These are phyloP conservation scores for Parthenolecanium corni DNA, from an alignment of 2,888 invertebrate species.

Conservation along the genomic window DNA sequence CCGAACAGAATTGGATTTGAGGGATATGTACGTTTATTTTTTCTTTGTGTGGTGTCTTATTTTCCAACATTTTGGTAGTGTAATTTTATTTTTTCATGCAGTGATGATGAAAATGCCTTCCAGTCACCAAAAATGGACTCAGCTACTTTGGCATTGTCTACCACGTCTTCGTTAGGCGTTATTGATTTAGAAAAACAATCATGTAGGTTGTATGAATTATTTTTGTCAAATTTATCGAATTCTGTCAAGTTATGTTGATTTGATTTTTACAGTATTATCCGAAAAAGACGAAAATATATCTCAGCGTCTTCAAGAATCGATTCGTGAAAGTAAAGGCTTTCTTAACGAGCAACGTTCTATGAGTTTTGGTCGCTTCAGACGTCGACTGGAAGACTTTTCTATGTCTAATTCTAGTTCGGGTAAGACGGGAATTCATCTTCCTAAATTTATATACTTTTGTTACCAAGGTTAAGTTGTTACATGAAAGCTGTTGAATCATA, in stretches of 20 bases:
- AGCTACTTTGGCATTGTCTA: conserved; percentile 3
- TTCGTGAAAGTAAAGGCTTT: not conserved
- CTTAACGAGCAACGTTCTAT: conserved; percentile 3
- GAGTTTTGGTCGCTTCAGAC: conserved; percentile 3
- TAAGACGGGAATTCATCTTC: not conserved
- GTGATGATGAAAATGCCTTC: not conserved
- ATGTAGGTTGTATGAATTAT: not conserved
- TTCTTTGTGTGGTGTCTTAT: not conserved
- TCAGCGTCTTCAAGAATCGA: not conserved
- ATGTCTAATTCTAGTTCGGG: not conserved
- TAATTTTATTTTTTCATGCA: not conserved
- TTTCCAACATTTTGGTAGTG: not conserved
- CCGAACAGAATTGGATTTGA: conserved; percentile 2
- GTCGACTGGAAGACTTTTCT: conserved; percentile 11
- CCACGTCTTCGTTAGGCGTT: conserved; percentile 16
- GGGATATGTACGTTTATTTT: not conserved
- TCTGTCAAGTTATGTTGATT: not conserved
- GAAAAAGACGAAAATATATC: not conserved
- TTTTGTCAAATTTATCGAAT: not conserved
- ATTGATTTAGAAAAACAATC: conserved; percentile 19
- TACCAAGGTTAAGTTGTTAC: not conserved
- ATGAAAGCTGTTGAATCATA: not conserved
- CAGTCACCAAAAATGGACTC: not conserved
- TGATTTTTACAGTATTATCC: conserved; percentile 4
- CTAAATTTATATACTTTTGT: not conserved